Base-by-base conservation (phyloP, 2,113 vertebrate genomes). In the Epinephelus moara region DNA sequence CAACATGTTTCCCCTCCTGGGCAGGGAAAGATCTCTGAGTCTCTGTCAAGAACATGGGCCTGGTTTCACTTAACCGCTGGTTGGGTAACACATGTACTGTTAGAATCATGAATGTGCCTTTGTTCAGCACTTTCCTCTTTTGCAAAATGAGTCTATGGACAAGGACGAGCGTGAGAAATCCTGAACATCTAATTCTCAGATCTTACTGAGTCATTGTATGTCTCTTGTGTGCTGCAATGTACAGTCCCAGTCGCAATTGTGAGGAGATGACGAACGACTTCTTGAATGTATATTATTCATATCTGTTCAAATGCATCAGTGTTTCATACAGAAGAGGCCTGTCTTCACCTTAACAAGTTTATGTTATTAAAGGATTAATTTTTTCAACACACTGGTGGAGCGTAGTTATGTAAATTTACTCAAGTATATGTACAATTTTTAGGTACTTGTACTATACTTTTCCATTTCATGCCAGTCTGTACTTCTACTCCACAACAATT, bases 1-100 rank as follows among this genome's bases (percentile, higher is more conserved):
- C 81, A 79, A 88, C 80, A 88, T 75, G 75, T 86, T 91, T 78
- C 74, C 81, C 81, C 80, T 87, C 78, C 78, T 85, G 86, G 83
- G 83, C 85, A 89, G 73, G 61, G 82, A 86, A 76, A 67, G 70
- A 79, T 85, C 70, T 80, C 75, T 37, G 69, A 84, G 86, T 74
- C 82, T 88, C 85, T 82, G 85, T 90, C 75, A 81, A 69, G 78
- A 91, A 75, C 85, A 78, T 55, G 73, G 71, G 81, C 89, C 90
- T 91, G 90, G 79, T 93, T 93, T 84, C 88, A 92, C 86, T 93
- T 91, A 93, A 78, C 88, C 10, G 10, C 88, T 84, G 84, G 71
- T 91, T 91, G 88, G 76, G 89, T 50, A 91, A 91, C 89, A 92
- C 82, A 93, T 88, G 84, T 82, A 80, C 86, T 87, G 90, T 80